Conservation (phyloP, 2,797 vertebrate species). For the Delichon dasypus region DNA sequence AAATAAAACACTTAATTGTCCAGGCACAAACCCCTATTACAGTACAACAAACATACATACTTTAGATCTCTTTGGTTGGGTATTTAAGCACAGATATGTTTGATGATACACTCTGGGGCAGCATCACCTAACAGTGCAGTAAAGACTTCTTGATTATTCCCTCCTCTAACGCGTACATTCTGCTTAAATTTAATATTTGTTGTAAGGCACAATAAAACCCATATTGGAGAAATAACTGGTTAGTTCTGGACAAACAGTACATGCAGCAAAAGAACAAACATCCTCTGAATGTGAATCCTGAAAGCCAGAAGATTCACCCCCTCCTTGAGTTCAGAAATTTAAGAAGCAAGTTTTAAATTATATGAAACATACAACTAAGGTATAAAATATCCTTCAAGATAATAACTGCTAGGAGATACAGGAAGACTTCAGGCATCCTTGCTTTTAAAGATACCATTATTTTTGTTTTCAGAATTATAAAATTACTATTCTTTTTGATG, state of each 20-base stretch:
- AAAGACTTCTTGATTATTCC: conserved; percentile 72
- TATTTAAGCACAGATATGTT: conserved; percentile 85
- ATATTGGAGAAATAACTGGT: conserved; percentile 63
- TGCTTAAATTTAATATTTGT: conserved; percentile 61
- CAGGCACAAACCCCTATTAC: conserved; percentile 91
- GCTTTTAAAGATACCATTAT: conserved; percentile 31
- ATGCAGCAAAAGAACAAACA: conserved; percentile 75
- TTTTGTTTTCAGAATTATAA: conserved; percentile 37
- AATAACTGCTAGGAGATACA: conserved; percentile 57
- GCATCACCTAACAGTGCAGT: conserved; percentile 78
- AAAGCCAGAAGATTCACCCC: conserved; percentile 69
- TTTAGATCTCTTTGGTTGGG: conserved; percentile 90
- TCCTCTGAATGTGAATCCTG: conserved; percentile 67
- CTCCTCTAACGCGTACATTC: conserved; percentile 72
- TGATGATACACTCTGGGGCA: conserved; percentile 78
- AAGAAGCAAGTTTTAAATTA: conserved; percentile 70
- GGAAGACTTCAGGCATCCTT: conserved; percentile 64
- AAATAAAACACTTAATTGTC: conserved; percentile 90
- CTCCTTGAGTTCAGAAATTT: conserved; percentile 69
- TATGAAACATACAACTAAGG: conserved; percentile 63
- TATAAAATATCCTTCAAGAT: conserved; percentile 70
- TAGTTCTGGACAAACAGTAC: conserved; percentile 76
- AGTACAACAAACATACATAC: conserved; percentile 82
- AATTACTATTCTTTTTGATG: conserved; percentile 21
- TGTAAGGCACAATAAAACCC: conserved; percentile 87